Evolutionary conservation across 2,797 vertebrate genomes (phyloP).

Genomic region (Mastacembelus armatus): DNA sequence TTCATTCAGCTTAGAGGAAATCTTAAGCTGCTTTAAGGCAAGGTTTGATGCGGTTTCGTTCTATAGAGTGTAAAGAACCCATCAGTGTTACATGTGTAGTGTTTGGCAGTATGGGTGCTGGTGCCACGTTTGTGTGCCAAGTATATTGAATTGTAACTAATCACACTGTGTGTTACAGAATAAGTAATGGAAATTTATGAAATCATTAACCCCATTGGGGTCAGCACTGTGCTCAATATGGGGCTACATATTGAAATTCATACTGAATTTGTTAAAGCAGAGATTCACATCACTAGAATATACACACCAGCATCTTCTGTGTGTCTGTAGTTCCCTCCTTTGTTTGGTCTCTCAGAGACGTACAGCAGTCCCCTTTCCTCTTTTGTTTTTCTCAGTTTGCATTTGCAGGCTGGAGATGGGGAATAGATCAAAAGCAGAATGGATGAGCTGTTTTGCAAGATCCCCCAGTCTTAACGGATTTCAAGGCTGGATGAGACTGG

Average conservation of each 20-base stretch:
- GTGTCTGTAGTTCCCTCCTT: slow-evolving; percentile 56
- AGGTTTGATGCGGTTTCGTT: slow-evolving; percentile 4
- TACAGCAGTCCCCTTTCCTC: slow-evolving; percentile 76
- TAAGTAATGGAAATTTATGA: background rate
- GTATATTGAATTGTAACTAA: slow-evolving; percentile 15
- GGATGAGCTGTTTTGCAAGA: slow-evolving; percentile 82
- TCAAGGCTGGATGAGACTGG: slow-evolving; percentile 77
- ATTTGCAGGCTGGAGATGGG: slow-evolving; percentile 81
- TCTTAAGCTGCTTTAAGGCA: background rate
- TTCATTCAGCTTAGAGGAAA: slow-evolving; percentile 19
- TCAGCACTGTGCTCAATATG: slow-evolving; percentile 27
- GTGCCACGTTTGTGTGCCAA: slow-evolving; percentile 4
- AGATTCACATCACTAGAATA: slow-evolving; percentile 42
- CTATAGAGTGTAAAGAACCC: background rate
- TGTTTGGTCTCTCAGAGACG: slow-evolving; percentile 78
- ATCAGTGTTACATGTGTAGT: background rate
- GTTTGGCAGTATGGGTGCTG: background rate
- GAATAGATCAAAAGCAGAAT: slow-evolving; percentile 84
- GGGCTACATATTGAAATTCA: slow-evolving; percentile 52
- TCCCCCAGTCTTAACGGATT: slow-evolving; percentile 82
- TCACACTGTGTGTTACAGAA: slow-evolving; percentile 22
- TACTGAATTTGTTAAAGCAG: slow-evolving; percentile 50
- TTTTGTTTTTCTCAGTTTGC: slow-evolving; percentile 80
- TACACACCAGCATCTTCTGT: slow-evolving; percentile 57
- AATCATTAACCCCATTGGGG: slow-evolving; percentile 32